Evolutionary conservation across 1,140 invertebrate species (phyloP).

Genomic region (Drosophila repleta): DNA sequence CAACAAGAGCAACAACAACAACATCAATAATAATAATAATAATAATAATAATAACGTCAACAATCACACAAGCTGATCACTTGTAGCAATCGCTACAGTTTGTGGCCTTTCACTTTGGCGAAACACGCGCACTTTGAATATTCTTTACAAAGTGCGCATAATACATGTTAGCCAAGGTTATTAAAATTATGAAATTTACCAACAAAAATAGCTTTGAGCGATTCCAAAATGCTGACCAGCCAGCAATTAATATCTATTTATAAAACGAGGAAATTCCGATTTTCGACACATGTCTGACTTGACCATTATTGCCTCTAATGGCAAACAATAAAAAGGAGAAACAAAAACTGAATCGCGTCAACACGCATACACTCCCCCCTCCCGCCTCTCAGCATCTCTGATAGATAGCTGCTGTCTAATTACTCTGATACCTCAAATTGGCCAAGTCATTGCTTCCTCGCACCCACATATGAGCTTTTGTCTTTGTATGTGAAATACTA

Average conservation of each 20-base stretch:
- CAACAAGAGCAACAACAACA: constrained; percentile 23
- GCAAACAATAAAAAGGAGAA: constrained; percentile 12
- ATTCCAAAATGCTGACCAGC: constrained; percentile 27
- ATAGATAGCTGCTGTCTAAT: constrained; percentile 20
- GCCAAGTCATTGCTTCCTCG: constrained; percentile 33
- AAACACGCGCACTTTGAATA: constrained; percentile 70
- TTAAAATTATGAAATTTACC: constrained; percentile 69
- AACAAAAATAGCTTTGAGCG: constrained; percentile 64
- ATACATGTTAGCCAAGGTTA: constrained; percentile 71
- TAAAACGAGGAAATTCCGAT: constrained; percentile 74
- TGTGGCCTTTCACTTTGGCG: constrained; percentile 72
- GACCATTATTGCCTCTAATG: constrained; percentile 45
- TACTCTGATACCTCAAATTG: constrained; percentile 6
- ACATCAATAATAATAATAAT: constrained; percentile 13
- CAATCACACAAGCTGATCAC: constrained; percentile 53
- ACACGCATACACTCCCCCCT: background rate
- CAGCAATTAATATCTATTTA: constrained; percentile 61
- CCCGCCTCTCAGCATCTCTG: background rate
- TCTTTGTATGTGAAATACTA: constrained; percentile 2
- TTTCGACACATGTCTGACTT: constrained; percentile 67
- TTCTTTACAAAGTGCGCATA: constrained; percentile 73
- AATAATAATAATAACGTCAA: constrained; percentile 9
- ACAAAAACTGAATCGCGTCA: constrained; percentile 10
- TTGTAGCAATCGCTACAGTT: constrained; percentile 70
- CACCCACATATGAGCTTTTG: constrained; percentile 16